Percentiles rank a stretch among this genome's conserved stretches.
Conservation (phyloP, 2,113 vertebrate species). For the Vidua macroura region DNA sequence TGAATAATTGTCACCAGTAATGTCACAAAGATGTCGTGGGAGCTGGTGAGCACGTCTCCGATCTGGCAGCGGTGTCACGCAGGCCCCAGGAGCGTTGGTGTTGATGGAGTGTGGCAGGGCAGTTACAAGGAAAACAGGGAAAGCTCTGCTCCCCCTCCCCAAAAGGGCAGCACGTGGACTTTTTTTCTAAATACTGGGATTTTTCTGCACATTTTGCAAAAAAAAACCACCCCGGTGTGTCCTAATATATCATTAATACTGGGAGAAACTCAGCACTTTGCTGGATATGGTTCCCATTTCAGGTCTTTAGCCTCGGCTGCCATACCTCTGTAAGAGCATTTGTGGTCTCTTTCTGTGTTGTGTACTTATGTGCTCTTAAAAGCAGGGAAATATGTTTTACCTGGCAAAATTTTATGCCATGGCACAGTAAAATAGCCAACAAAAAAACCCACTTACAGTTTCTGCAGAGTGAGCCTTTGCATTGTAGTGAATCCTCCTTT, state of each 20-base stretch:
- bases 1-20: background rate
- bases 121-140: background rate
- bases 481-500: background rate
- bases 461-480: background rate
- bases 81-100: background rate
- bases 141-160: background rate
- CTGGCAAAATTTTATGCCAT: background rate
- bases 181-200: background rate
- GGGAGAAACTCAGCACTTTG: background rate
- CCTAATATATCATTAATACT: background rate
- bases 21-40: background rate
- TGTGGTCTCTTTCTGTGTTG: background rate
- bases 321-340: background rate
- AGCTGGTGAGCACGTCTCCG: background rate
- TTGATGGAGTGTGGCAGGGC: background rate
- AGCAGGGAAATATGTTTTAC: background rate
- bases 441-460: rapidly evolving
- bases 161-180: background rate
- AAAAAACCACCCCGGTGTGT: rapidly evolving
- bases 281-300: background rate
- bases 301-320: background rate
- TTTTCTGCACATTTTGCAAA: background rate
- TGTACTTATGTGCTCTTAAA: background rate
- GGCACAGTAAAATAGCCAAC: background rate
- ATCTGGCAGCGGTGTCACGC: background rate